phyloP scores from a whole-genome alignment of 2,888 invertebrate species.

The Brachypalpus laphriformis region DNA sequence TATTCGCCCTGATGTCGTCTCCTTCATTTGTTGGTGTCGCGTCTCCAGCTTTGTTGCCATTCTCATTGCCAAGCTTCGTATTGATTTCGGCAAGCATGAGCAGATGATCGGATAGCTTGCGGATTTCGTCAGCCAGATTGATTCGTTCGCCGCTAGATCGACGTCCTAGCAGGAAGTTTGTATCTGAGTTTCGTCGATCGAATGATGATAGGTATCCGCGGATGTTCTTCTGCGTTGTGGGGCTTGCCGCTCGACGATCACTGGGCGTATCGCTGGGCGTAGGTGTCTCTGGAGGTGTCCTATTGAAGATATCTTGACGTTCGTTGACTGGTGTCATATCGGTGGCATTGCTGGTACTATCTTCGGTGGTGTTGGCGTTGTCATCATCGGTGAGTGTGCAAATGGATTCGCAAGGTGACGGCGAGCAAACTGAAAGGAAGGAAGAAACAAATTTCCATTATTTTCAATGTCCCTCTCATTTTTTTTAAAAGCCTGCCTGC shows the following conservation, averaged over 20 bases:
- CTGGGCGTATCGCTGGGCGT: constrained; percentile 48
- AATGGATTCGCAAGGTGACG: constrained; percentile 90
- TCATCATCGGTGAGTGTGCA: constrained; percentile 87
- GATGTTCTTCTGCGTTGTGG: constrained; percentile 78
- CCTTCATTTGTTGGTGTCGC: constrained; percentile 61
- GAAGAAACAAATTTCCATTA: constrained; percentile 23
- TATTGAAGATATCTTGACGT: constrained; percentile 35
- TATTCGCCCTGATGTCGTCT: constrained; percentile 34
- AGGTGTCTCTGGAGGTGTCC: constrained; percentile 73
- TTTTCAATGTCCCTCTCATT: not conserved
- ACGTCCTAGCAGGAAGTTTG: constrained; percentile 86
- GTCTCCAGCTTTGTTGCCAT: constrained; percentile 41
- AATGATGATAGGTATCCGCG: constrained; percentile 84
- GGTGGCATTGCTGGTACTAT: constrained; percentile 22
- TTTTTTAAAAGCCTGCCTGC: constrained; percentile 37
- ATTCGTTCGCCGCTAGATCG: constrained; percentile 86
- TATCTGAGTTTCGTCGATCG: constrained; percentile 91
- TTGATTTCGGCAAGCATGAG: constrained; percentile 88
- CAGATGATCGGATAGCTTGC: constrained; percentile 91
- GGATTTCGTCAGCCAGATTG: constrained; percentile 92
- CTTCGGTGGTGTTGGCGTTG: constrained; percentile 74
- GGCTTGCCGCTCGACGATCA: constrained; percentile 70
- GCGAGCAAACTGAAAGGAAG: constrained; percentile 87
- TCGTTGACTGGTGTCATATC: constrained; percentile 73
- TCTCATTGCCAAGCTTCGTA: constrained; percentile 79